phyloP scores from a whole-genome alignment of 2,888 invertebrate species.

The Drosophila borborema region DNA sequence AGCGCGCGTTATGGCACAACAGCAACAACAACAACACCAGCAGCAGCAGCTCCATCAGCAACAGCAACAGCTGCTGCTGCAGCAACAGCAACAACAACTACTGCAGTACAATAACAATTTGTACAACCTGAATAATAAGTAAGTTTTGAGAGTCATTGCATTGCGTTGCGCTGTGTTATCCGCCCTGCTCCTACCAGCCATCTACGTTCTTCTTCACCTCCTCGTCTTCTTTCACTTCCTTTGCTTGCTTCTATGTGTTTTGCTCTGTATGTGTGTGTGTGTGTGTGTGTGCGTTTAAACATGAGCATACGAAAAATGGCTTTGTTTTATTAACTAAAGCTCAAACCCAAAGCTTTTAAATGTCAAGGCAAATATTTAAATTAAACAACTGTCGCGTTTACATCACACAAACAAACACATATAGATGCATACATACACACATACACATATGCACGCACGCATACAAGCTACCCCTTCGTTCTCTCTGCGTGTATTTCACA shows the following conservation, averaged over 20 bases:
- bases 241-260: slow-evolving; percentile 23
- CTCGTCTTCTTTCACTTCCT: not conserved
- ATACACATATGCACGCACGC: not conserved
- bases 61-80: slow-evolving; percentile 46
- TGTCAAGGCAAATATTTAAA: slow-evolving; percentile 47
- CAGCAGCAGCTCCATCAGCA: slow-evolving; percentile 52
- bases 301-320: slow-evolving; percentile 25
- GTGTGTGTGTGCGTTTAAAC: slow-evolving; percentile 18
- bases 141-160: slow-evolving; percentile 63
- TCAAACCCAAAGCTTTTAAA: slow-evolving; percentile 28
- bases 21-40: slow-evolving; percentile 59
- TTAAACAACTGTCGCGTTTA: slow-evolving; percentile 32
- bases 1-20: slow-evolving; percentile 72
- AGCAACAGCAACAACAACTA: slow-evolving; percentile 56
- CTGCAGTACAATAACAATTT: slow-evolving; percentile 71
- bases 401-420: slow-evolving; percentile 15
- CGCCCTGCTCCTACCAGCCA: not conserved
- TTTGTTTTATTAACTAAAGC: slow-evolving; percentile 21
- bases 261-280: not conserved
- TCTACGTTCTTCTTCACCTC: not conserved
- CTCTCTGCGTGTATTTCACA: slow-evolving; percentile 8
- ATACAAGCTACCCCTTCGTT: not conserved
- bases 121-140: slow-evolving; percentile 72
- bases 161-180: slow-evolving; percentile 21
- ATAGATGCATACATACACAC: not conserved